phyloP scores from a whole-genome alignment of 2,888 invertebrate species.

The Amphipyra berbera region DNA sequence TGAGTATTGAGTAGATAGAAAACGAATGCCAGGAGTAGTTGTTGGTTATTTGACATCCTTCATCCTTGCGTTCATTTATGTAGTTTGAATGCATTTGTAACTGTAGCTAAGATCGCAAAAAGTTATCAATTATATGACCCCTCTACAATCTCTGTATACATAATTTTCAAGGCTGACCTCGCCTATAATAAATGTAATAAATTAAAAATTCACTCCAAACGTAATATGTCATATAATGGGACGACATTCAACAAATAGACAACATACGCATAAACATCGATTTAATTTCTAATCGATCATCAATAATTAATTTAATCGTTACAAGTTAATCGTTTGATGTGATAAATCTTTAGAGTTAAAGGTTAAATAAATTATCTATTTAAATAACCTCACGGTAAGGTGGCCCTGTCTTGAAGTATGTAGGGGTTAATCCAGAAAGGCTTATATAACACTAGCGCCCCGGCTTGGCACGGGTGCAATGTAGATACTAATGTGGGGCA shows the following conservation, averaged over 20 bases:
- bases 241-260: constrained; percentile 28
- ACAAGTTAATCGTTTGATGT: constrained; percentile 26
- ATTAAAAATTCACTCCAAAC: constrained; percentile 1
- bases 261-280: constrained; percentile 25
- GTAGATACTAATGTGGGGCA: too few relatives aligned
- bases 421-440: too few relatives aligned
- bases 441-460: too few relatives aligned
- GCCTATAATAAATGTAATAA: neutral
- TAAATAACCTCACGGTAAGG: constrained; percentile 3
- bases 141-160: neutral
- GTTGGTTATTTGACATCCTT: too few relatives aligned
- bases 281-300: constrained; percentile 41
- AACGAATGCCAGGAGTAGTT: too few relatives aligned
- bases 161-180: constrained; percentile 3
- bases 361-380: constrained; percentile 26
- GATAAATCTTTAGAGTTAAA: constrained; percentile 26
- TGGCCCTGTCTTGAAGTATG: constrained; percentile 23
- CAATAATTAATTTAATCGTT: constrained; percentile 36
- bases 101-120: too few relatives aligned
- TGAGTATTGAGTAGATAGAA: too few relatives aligned
- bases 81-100: too few relatives aligned
- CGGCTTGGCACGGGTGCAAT: too few relatives aligned
- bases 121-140: too few relatives aligned
- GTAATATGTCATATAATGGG: constrained; percentile 26
- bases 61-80: too few relatives aligned